Base-by-base conservation (phyloP, 1,140 invertebrate genomes). In the Magallana angulata region DNA sequence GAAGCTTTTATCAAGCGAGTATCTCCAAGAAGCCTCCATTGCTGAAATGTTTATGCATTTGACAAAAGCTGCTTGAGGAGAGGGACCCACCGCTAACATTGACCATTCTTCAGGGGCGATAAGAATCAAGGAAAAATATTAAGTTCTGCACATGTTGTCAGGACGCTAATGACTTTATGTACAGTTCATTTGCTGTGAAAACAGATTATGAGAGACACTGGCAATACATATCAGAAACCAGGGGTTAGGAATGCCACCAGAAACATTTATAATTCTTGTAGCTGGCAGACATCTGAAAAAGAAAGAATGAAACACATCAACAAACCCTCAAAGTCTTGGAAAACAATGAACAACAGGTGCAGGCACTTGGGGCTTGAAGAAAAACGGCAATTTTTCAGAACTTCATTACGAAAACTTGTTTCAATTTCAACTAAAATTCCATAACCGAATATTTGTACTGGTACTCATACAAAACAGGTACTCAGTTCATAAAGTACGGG, bases 341-440 rank as follows among this genome's bases (percentile, higher is more conserved):
- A 64, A 24, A 71, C 64, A 71, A 76, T 76, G 68, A 76, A 76
- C 68, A 76, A 76, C 68, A 76, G 68, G 68, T 76, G 18, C 68
- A 76, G 24, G 30, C 36, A 76, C 9, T 30, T 30, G 68, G 24
- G 36, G 8, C 5, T 76, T 76, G 8, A 9, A 8, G 9, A 18
- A 16, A 48, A 64, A 18, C 60, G n/a, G 60, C 60, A 30, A 30
- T 76, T 48, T 3, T 24, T 76, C 24, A 30, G 36, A 30, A 30
- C 68, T 30, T 30, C 24, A 7, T 76, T 76, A 30, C 11, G 24
- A 76, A 76, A 76, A n/a, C 11, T 62, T 62, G 16, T 6, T 62
- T 6, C n/a, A 48, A 48, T 48, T 48, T 48, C 36, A 48, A 48
- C 36, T 48, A 48, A 48, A 48, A 48, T 48, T 48, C 36, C 36